phyloP scores from a whole-genome alignment of 2,113 vertebrate species.

The Otocyon megalotis region DNA sequence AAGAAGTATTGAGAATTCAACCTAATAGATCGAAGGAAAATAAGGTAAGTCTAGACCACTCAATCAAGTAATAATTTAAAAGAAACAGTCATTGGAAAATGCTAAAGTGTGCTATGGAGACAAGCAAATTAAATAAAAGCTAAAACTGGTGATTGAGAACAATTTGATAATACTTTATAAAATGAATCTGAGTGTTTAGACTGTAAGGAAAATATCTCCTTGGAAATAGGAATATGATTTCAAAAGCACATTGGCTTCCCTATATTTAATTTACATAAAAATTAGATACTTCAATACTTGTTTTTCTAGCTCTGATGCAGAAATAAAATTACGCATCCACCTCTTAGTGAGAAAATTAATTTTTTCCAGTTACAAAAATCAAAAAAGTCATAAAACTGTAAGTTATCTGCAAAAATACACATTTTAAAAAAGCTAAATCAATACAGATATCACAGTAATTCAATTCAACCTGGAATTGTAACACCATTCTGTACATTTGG shows the following conservation, averaged over 20 bases:
- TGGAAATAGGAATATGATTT: not conserved
- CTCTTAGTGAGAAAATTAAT: not conserved
- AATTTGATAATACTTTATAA: not conserved
- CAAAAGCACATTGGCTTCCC: not conserved
- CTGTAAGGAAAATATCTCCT: not conserved
- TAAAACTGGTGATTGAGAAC: not conserved
- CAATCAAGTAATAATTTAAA: not conserved
- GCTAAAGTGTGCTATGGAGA: not conserved
- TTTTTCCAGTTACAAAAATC: slow-evolving; percentile 32
- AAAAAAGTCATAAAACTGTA: not conserved
- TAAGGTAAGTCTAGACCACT: not conserved
- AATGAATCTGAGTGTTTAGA: not conserved
- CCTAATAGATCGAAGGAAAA: not conserved
- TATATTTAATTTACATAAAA: slow-evolving; percentile 19
- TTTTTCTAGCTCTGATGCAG: not conserved
- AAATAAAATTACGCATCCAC: not conserved
- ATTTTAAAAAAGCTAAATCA: not conserved
- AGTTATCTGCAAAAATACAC: not conserved
- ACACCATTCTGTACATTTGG: not conserved
- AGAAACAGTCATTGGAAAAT: not conserved
- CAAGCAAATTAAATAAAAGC: not conserved
- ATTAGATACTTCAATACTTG: not conserved
- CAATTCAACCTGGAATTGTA: not conserved
- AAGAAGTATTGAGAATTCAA: not conserved
- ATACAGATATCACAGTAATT: not conserved